Base-by-base conservation (phyloP, 2,113 vertebrate species). In the Alaudala cheleensis region DNA sequence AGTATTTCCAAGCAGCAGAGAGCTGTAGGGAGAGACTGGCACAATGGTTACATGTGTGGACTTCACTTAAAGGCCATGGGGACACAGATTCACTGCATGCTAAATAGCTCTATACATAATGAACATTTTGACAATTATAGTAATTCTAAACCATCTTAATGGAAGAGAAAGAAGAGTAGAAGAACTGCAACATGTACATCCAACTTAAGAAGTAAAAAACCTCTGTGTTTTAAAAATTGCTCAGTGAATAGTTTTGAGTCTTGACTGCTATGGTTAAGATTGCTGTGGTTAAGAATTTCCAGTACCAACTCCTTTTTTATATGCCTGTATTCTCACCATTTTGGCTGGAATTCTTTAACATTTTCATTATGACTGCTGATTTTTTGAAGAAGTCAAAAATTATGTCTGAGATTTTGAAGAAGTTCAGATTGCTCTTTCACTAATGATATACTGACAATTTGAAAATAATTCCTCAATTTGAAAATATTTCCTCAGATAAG, bases 21-120 rank as follows among this genome's bases (percentile, higher is more conserved):
- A 69, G 39, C 14, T 62, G 33, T 0, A 78, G 24, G 10, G n/a
- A 76, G 57, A 61, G 80, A 22, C 1, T 42, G 42, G 45, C 28
- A 25, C 0, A 2, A 25, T 0, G 1, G 14, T 56, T 40, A 37
- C 10, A 31, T 1, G 2, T 0, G 1, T 25, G 33, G 54, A 40
- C 62, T 73, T 60, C 31, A 19, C 56, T n/a, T 50, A 12, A 26
- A 88, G 54, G 54, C 34, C 2, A 1, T 4, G 25, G 61, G 66
- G 40, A 64, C 78, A 47, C 6, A 47, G 61, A 76, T 58, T 47
- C 25, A 53, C 22, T 49, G 40, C 25, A n/a, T 17, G 28, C 26
- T 44, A 28, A 44, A 40, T 4, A 37, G 25, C 19, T 85, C 33
- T 9, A 8, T 18, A 31, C 14, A 37, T 17, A 60, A 56, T 0